Evolutionary conservation across 2,113 vertebrate species (phyloP), one percentile per base, ranked within the genome.

Genomic region (Chaetodon auriga): DNA sequence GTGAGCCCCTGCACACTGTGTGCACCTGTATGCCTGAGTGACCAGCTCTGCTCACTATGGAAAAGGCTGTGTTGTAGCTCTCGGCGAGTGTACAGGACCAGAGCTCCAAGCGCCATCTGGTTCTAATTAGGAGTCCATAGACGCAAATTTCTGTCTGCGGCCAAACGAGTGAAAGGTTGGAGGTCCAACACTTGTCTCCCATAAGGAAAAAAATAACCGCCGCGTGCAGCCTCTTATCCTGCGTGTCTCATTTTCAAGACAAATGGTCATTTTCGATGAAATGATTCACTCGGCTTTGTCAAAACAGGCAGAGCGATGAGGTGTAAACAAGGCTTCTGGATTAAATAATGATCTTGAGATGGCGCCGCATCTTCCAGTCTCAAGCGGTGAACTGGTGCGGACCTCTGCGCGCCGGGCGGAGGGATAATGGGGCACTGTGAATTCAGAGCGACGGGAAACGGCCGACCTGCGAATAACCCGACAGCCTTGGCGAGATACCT

Each of bases 1-100:
- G 49, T 19, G 45, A 21, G 82, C 68, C 86, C 79, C 71, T 66
- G 82, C 83, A 86, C 85, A 87, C 86, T 75, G 86, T 58, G 90
- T 95, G 96, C 96, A 96, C 96, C 95, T 96, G 96, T 93, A 88
- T 93, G 80, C 80, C 89, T 88, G 89, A 88, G 73, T 81, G 84
- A 84, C 82, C 86, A 57, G 85, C 91, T 76, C 92, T 80, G 41
- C 43, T 45, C 46, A 48, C 3, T 49, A 10, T 93, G 92, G 92
- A 94, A 93, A 95, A 94, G 84, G 89, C 90, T 85, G 86, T 72
- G 87, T 91, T 93, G 92, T 68, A 89, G 87, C 87, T 86, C 86
- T 91, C 87, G 78, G 85, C 91, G 78, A 80, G 81, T 49, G 84
- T 72, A 78, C 87, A 75, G 82, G 81, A 88, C 46, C 76, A 62